These are phyloP conservation scores for Acleris holmiana DNA, from an alignment of 2,888 invertebrate species.

Conservation along the genomic window DNA sequence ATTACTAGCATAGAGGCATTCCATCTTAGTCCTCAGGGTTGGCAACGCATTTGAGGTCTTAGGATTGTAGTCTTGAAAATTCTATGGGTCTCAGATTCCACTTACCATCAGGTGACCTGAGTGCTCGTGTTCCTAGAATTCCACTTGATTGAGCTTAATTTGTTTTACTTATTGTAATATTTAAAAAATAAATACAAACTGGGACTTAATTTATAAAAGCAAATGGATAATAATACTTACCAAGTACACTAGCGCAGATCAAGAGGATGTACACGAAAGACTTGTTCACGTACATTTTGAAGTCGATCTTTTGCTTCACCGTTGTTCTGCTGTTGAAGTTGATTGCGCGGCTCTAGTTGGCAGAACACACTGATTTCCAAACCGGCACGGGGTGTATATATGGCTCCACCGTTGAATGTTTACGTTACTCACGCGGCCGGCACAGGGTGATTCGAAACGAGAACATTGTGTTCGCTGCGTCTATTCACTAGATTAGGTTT, in stretches of 20 bases:
- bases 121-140: too few species aligned
- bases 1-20: too few species aligned
- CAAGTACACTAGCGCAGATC: constrained; percentile 58
- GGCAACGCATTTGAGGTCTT: too few species aligned
- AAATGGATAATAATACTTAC: constrained; percentile 55
- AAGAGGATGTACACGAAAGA: constrained; percentile 61
- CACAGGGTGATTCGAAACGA: constrained; percentile 11
- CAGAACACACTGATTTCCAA: constrained; percentile 8
- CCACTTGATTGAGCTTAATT: too few species aligned
- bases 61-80: too few species aligned
- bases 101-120: too few species aligned
- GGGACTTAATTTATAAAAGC: too few species aligned
- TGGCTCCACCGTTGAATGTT: constrained; percentile 12
- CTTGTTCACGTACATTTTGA: constrained; percentile 52
- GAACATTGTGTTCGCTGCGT: background rate
- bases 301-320: background rate
- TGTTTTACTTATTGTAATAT: too few species aligned
- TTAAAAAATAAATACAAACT: too few species aligned
- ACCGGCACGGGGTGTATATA: constrained; percentile 19
- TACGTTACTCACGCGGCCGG: constrained; percentile 14
- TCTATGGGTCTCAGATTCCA: too few species aligned
- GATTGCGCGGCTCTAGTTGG: background rate
- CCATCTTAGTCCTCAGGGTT: too few species aligned
- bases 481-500: too few species aligned
- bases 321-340: background rate